Percentiles rank a stretch among this genome's conserved stretches.
These are phyloP conservation scores for Drosophila lutescens DNA, from an alignment of 2,888 invertebrate species.

Conservation along the genomic window DNA sequence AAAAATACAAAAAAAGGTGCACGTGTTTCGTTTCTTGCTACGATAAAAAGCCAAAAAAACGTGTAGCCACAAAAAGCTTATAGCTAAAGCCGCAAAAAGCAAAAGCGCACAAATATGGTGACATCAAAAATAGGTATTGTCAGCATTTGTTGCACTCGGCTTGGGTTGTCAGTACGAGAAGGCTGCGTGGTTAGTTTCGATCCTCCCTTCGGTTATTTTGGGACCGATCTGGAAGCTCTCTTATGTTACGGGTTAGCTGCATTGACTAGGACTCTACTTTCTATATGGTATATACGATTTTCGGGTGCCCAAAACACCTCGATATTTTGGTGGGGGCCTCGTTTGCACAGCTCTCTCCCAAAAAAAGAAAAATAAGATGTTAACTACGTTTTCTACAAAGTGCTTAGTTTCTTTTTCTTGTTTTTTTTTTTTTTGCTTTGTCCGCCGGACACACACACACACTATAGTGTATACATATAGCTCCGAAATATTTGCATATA, in stretches of 20 bases:
- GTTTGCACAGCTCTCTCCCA: slow-evolving; percentile 53
- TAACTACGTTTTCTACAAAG: slow-evolving; percentile 38
- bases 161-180: slow-evolving; percentile 30
- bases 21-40: slow-evolving; percentile 23
- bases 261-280: slow-evolving; percentile 36
- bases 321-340: slow-evolving; percentile 49
- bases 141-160: slow-evolving; percentile 43
- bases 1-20: slow-evolving; percentile 27
- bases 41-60: slow-evolving; percentile 40
- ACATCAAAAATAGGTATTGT: slow-evolving; percentile 40
- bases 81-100: slow-evolving; percentile 71
- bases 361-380: slow-evolving; percentile 36
- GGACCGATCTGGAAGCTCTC: slow-evolving; percentile 25
- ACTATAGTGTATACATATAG: slow-evolving; percentile 41
- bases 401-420: neutral
- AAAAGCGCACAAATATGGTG: slow-evolving; percentile 55
- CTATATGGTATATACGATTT: slow-evolving; percentile 39
- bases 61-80: slow-evolving; percentile 40
- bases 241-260: slow-evolving; percentile 36
- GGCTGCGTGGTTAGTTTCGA: slow-evolving; percentile 30
- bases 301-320: slow-evolving; percentile 49
- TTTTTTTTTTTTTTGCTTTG: neutral
- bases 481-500: slow-evolving; percentile 66
- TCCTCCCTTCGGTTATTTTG: neutral
- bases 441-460: slow-evolving; percentile 47